Evolutionary conservation across 2,888 invertebrate genomes (phyloP), one percentile per base, ranked within the genome.

Genomic region (Lomographa bimaculata): DNA sequence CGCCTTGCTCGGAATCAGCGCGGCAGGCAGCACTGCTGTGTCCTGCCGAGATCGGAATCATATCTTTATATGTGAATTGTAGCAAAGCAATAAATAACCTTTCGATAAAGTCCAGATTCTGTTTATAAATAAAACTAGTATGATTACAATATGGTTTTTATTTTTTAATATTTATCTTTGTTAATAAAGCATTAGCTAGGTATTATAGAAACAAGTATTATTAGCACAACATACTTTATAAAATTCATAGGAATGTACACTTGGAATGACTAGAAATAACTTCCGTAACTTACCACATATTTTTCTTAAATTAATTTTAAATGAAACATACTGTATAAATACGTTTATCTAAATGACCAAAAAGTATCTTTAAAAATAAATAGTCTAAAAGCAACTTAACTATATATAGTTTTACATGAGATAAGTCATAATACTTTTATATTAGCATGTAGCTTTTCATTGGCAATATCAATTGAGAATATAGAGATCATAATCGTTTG

Each of bases 191-290:
- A 36, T 9, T 46, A 42, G 39, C 44, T 21, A 35, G 16, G 18
- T 40, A 14, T 19, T 21, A 14, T 24, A 2, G 14, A 26, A 32
- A 34, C 25, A 14, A 30, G 18, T 24, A 18, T 7, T 19, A 18
- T 7, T 9, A 34, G 29, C 29, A 7, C 20, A 24, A 24, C 7
- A 37, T 25, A 17, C 20, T 27, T 25, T 9, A 19, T 30, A 19
- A 28, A 32, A 36, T 27, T 37, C 24, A 7, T 45, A 49, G 54
- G 51, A 54, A 54, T 54, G 51, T 51, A 50, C 42, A 47, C 27
- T 41, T 50, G 41, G 36, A 54, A 63, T 69, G 68, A 68, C 70
- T 68, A 68, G 68, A 63, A 49, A 29, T 29, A 33, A 44, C 29
- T 33, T 44, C 44, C 2, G 21, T 43, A 33, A 23, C 11, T 11